Base-by-base conservation (phyloP, 2,888 invertebrate genomes). In the Omphaloscelis lunosa region DNA sequence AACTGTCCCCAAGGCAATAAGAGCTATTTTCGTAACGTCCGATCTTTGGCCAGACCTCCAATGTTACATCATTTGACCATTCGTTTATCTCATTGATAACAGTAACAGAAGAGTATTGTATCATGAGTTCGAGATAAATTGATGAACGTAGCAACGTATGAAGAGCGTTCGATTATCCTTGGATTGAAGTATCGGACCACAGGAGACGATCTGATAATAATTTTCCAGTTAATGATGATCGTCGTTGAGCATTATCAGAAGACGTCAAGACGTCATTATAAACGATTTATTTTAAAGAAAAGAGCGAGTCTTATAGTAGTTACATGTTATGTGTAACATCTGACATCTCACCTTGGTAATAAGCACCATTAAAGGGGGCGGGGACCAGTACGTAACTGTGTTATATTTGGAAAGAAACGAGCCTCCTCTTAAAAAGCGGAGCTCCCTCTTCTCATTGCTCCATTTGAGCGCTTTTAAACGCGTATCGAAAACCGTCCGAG, bases 31-130 rank as follows among this genome's bases (percentile, higher is more conserved):
- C 20, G 45, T 58, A 72, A 29, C 23, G 0, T 34, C 4, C 15
- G 17, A 62, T 53, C 59, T 53, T 39, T 62, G 45, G 23, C 7
- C 58, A 70, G 69, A 61, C 39, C 29, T 59, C 63, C 69, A 51
- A n/a, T 65, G 23, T 80, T 83, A 84, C 82, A 80, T 83, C 84
- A 80, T 66, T 69, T 75, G 72, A 67, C 72, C 84, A 82, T 69
- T 70, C 53, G 23, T 70, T 80, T 82, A 83, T 83, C 72, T 56
- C 39, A 17, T 15, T 56, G 83, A 84, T 83, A 80, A 84, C 12
- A 29, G 34, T 17, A 59, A 84, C 72, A 72, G 69, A 62, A 56
- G 70, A 67, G 23, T 72, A 76, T 80, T 83, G 69, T 83, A 61
- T 75, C 39, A 45, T 67, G 6, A 51, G 34, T 58, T 68, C 15